Conservation (phyloP, 2,888 invertebrate species). For the Drosophila diplacantha region DNA sequence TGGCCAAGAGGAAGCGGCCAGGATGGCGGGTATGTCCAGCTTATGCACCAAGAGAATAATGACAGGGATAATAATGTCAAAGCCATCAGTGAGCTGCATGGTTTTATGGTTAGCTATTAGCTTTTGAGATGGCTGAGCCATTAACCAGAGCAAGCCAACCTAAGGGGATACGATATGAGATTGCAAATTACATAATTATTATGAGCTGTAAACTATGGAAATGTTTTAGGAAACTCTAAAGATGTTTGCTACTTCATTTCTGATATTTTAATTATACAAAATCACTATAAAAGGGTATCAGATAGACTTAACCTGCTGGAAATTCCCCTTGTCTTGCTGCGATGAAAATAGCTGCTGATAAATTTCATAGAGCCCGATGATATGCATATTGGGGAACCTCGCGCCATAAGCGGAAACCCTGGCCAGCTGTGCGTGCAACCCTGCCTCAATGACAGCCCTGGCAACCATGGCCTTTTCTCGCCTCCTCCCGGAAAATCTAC, state of each 20-base stretch:
- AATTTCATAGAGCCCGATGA: constrained; percentile 56
- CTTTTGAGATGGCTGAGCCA: not conserved
- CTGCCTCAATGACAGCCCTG: constrained; percentile 8
- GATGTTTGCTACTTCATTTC: too few species aligned
- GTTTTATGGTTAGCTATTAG: constrained; percentile 1
- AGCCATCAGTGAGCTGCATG: not conserved
- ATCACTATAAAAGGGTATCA: constrained; percentile 1
- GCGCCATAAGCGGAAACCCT: constrained; percentile 55
- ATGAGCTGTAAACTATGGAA: not conserved
- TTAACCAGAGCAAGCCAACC: not conserved
- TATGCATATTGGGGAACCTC: constrained; percentile 54
- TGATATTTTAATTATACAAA: not conserved
- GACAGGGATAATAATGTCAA: not conserved
- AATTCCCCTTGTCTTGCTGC: constrained; percentile 5
- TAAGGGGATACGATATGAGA: not conserved
- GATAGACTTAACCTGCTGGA: not conserved
- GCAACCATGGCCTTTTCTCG: constrained; percentile 11
- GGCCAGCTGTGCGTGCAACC: constrained; percentile 46
- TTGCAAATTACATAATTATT: not conserved
- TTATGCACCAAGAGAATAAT: not conserved
- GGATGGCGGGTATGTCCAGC: not conserved
- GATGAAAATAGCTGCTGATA: constrained; percentile 57
- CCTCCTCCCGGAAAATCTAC: not conserved
- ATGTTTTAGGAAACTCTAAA: too few species aligned
- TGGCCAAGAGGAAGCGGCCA: not conserved